These are phyloP conservation scores for Eurytoma adleriae DNA, from an alignment of 2,888 invertebrate species.

Conservation along the genomic window DNA sequence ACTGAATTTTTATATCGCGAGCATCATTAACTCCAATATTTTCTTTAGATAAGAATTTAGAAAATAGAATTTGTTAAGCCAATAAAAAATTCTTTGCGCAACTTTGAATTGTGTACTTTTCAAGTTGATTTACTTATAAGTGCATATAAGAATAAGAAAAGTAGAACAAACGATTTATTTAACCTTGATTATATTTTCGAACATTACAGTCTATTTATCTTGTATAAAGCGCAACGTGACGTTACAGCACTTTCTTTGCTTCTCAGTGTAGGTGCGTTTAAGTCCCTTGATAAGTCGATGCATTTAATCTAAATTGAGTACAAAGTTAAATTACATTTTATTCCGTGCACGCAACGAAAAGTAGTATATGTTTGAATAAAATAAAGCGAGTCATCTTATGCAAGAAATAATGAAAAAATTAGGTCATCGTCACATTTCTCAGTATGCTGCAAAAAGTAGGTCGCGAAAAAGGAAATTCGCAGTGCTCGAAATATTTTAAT, in stretches of 20 bases:
- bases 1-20: background rate
- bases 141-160: background rate
- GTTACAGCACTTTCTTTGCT: conserved; percentile 23
- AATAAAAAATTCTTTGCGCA: background rate
- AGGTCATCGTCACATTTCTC: conserved; percentile 49
- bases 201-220: conserved; percentile 7
- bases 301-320: conserved; percentile 57
- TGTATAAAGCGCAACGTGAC: conserved; percentile 20
- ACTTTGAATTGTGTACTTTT: background rate
- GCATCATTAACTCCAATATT: too few species aligned
- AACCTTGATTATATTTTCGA: conserved; percentile 30
- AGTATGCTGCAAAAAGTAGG: conserved; percentile 27
- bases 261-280: background rate
- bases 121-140: background rate
- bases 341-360: conserved; percentile 42
- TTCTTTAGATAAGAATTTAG: too few species aligned
- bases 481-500: too few species aligned
- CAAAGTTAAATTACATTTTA: conserved; percentile 56
- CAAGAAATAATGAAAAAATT: conserved; percentile 50
- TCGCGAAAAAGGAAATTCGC: conserved; percentile 28
- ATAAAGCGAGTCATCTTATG: conserved; percentile 54
- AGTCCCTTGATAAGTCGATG: conserved; percentile 45
- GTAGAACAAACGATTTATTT: background rate
- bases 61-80: too few species aligned
- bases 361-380: conserved; percentile 51